These are phyloP conservation scores for Paradisaea rubra DNA, from an alignment of 2,113 vertebrate species.

Conservation along the genomic window DNA sequence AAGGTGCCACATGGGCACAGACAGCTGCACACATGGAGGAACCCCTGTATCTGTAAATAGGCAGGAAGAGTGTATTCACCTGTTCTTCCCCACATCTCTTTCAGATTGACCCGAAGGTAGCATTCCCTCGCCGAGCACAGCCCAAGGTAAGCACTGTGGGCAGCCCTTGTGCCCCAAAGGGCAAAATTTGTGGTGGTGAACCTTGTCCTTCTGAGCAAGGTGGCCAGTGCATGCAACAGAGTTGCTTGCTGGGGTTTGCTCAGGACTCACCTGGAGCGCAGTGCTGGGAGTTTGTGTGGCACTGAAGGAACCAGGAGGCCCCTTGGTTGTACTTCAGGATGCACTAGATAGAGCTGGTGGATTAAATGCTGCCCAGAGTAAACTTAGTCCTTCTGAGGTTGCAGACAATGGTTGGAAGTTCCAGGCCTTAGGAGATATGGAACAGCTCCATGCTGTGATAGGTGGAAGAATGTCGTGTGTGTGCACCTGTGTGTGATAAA, in stretches of 20 bases:
- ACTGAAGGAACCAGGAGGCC: background rate
- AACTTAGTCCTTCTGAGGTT: background rate
- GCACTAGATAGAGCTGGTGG: background rate
- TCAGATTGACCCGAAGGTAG: conserved; percentile 98
- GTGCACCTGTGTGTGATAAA: background rate
- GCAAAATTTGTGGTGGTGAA: background rate
- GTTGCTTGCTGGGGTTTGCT: background rate
- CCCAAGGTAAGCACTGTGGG: conserved; percentile 85
- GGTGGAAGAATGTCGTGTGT: background rate
- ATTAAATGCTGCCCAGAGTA: background rate
- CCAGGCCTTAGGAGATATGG: background rate
- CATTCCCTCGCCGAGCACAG: conserved; percentile 95
- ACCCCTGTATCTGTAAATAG: background rate
- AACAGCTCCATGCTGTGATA: background rate
- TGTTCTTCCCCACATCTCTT: conserved; percentile 45
- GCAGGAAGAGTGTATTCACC: background rate
- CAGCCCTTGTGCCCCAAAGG: background rate
- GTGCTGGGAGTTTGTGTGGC: background rate
- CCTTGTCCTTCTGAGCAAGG: background rate
- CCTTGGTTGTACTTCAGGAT: background rate
- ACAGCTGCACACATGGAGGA: fast-evolving
- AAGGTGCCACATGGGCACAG: background rate
- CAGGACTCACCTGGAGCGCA: background rate
- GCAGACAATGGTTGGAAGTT: background rate
- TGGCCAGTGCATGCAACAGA: fast-evolving